A percentile compares a stretch with the other conserved stretches of the same genome.
phyloP scores from a whole-genome alignment of 2,888 invertebrate species.

The Eubasilissa splendida region DNA sequence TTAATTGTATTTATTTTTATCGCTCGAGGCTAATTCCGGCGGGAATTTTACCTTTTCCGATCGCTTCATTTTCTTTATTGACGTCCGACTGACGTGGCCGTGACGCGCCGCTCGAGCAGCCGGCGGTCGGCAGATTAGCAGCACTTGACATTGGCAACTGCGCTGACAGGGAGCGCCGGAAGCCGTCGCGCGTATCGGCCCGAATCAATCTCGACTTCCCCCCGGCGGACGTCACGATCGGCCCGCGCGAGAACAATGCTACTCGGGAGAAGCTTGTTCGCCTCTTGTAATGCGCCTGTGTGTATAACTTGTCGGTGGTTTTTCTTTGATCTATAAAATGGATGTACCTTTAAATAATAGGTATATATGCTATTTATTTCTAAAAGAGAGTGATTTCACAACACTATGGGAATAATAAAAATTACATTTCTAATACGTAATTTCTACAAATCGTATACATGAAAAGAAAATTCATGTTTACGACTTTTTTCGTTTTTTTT shows the following conservation, averaged over 20 bases:
- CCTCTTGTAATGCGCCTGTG: too few species aligned
- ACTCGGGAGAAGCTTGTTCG: not conserved
- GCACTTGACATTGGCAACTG: constrained; percentile 22
- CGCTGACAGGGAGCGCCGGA: not conserved
- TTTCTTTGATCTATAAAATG: too few species aligned
- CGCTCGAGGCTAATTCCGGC: constrained; percentile 5
- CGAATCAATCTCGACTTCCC: constrained; percentile 5
- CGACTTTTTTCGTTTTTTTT: too few species aligned
- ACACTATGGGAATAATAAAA: too few species aligned
- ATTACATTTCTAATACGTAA: too few species aligned
- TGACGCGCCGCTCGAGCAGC: not conserved
- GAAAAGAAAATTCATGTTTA: too few species aligned
- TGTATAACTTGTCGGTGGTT: too few species aligned
- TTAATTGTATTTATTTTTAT: not conserved
- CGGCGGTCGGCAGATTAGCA: not conserved
- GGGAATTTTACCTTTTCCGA: not conserved
- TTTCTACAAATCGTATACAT: too few species aligned
- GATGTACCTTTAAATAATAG: too few species aligned
- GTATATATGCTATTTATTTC: too few species aligned
- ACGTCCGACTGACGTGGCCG: constrained; percentile 2
- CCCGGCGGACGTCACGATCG: not conserved
- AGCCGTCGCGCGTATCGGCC: constrained; percentile 4
- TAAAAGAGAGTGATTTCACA: too few species aligned
- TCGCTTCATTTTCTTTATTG: not conserved
- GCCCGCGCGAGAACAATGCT: not conserved